A percentile compares a stretch with the other conserved stretches of the same genome.
Conservation (phyloP, 1,140 invertebrate genomes). For the Cheumatopsyche charites region DNA sequence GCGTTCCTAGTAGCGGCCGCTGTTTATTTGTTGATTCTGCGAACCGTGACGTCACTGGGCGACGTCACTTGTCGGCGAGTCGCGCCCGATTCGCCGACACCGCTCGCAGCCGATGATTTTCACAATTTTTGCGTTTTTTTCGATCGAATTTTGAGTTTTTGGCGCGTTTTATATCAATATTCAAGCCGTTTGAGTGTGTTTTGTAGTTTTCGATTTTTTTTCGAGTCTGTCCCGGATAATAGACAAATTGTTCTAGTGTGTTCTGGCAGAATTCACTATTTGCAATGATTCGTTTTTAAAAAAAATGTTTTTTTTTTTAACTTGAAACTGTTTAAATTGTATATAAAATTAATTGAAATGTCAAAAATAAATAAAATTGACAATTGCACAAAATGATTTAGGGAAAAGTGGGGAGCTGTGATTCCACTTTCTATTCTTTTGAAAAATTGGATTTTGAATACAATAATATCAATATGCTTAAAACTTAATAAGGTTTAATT, state of each 20-base stretch:
- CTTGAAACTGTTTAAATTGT: background rate
- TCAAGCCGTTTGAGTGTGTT: too few species aligned
- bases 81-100: too few species aligned
- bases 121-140: background rate
- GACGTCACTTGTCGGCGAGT: slow-evolving; percentile 9
- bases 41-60: slow-evolving; percentile 14
- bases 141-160: background rate
- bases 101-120: background rate
- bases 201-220: too few species aligned
- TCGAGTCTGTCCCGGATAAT: too few species aligned
- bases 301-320: background rate
- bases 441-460: too few species aligned
- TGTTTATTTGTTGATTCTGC: slow-evolving; percentile 20
- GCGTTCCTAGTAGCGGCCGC: background rate
- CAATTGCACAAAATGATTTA: too few species aligned
- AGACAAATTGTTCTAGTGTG: background rate
- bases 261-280: background rate
- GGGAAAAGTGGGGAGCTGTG: too few species aligned
- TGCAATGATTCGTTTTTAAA: background rate
- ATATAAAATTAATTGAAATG: background rate
- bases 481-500: too few species aligned
- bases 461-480: too few species aligned
- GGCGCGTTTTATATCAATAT: background rate
- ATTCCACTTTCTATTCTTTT: too few species aligned
- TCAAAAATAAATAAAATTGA: background rate